A percentile compares a stretch with the other conserved stretches of the same genome.
Conservation (phyloP, 2,797 vertebrate genomes). For the Muraenolepis orangiensis region DNA sequence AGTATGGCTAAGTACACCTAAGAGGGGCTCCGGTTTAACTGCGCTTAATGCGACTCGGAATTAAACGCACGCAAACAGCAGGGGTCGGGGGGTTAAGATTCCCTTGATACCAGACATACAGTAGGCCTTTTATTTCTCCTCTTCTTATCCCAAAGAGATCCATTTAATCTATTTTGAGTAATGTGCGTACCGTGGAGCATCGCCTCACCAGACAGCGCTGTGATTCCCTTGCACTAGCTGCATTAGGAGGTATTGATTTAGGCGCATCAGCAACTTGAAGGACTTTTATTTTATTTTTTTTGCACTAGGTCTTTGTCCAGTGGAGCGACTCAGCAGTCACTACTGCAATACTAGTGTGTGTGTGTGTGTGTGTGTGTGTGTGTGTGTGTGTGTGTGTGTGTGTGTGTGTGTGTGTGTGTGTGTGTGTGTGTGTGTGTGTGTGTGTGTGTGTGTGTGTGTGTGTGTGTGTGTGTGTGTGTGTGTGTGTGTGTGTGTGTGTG, state of each 20-base stretch:
- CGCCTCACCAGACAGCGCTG: neutral
- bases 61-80: slow-evolving; percentile 40
- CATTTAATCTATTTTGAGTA: slow-evolving; percentile 42
- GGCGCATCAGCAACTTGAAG: neutral
- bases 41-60: slow-evolving; percentile 63
- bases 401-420: too few species aligned
- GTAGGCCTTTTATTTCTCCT: neutral
- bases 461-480: too few species aligned
- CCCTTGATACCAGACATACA: slow-evolving; percentile 36
- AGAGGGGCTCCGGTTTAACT: slow-evolving; percentile 42
- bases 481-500: too few species aligned
- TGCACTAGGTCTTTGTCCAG: neutral
- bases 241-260: neutral
- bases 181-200: neutral
- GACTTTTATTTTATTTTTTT: neutral
- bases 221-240: neutral
- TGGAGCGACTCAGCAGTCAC: neutral
- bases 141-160: slow-evolving; percentile 11
- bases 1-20: slow-evolving; percentile 33
- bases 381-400: too few species aligned
- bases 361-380: neutral
- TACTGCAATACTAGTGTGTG: neutral
- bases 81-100: slow-evolving; percentile 50
- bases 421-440: too few species aligned
- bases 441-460: neutral